Evolutionary conservation across 2,113 vertebrate species (phyloP).

Genomic region (Melanerpes aurifrons): DNA sequence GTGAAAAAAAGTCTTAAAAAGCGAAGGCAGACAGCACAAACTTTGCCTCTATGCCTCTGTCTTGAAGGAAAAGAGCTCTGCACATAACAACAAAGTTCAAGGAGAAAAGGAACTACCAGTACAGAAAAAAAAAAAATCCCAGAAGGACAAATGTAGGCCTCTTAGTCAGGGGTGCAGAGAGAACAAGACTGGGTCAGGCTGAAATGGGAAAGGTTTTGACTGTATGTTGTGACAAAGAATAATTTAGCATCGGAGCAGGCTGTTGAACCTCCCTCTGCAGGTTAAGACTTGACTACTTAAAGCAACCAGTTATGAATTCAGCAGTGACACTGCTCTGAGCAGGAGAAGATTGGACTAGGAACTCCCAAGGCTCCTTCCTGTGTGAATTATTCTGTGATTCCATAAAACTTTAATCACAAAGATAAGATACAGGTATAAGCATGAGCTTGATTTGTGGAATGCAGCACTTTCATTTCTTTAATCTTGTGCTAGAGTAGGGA

Average conservation of each 20-base stretch:
- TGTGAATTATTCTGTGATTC: slow-evolving; percentile 23
- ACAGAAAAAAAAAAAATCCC: background rate
- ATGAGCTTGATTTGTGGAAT: slow-evolving; percentile 44
- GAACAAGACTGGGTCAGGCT: background rate
- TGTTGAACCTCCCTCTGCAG: background rate
- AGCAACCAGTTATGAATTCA: background rate
- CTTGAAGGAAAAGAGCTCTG: background rate
- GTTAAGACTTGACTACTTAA: background rate
- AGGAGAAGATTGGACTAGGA: background rate
- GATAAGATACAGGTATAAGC: slow-evolving; percentile 32
- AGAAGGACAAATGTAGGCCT: background rate
- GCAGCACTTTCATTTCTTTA: slow-evolving; percentile 34
- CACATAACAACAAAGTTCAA: background rate
- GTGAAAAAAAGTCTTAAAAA: background rate
- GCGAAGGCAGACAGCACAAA: background rate
- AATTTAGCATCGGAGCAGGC: background rate
- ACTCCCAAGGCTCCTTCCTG: background rate
- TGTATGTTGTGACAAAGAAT: background rate
- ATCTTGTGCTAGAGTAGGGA: slow-evolving; percentile 7
- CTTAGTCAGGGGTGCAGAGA: background rate
- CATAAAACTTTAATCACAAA: slow-evolving; percentile 45
- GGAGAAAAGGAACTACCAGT: background rate
- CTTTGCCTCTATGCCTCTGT: background rate
- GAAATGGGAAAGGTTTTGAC: background rate
- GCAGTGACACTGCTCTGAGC: background rate